Base-by-base conservation (phyloP, 2,113 vertebrate species). In the Tetraodon nigroviridis region DNA sequence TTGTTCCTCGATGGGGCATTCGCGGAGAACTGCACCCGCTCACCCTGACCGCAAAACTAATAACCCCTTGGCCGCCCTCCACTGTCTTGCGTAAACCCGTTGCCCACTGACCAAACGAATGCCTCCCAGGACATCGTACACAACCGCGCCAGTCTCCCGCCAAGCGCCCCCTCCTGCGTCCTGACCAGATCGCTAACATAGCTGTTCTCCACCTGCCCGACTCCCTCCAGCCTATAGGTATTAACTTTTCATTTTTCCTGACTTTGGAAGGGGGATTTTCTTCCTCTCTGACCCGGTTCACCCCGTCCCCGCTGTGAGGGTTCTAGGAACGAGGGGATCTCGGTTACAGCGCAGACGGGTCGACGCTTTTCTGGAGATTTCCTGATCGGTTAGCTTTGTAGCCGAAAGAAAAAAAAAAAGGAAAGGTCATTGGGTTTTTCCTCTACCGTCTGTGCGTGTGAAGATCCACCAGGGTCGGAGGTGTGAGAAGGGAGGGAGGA, bases 231-330 rank as follows among this genome's bases (percentile, higher is more conserved):
- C 51, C 67, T 24, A 7, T 24, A 70, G 77, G 69, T 75, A 75
- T 80, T 85, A 71, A 81, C 75, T 76, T 88, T 86, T 81, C 73
- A 85, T 80, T 79, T 83, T 81, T 45, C 59, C 61, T 55, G 69
- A 60, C 72, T 67, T 80, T 73, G 68, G 27, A 56, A 6, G 6
- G 7, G 61, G 55, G 72, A 73, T 74, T 83, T 80, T 81, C 53
- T 70, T 70, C 54, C 73, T 63, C 67, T 44, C 62, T 52, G 62
- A 77, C 73, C 75, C 54, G 40, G 15, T 61, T 81, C 73, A 81
- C 76, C 76, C 60, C 55, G 4, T 64, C 71, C 76, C 76, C 37
- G 61, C 84, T 79, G 81, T 32, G 82, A 55, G 53, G 17, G 37
- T 83, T 83, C 78, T 61, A 68, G 66, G 85, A 87, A 88, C 37